These are phyloP conservation scores for Anastrepha obliqua DNA, from an alignment of 1,140 invertebrate species.

Conservation along the genomic window DNA sequence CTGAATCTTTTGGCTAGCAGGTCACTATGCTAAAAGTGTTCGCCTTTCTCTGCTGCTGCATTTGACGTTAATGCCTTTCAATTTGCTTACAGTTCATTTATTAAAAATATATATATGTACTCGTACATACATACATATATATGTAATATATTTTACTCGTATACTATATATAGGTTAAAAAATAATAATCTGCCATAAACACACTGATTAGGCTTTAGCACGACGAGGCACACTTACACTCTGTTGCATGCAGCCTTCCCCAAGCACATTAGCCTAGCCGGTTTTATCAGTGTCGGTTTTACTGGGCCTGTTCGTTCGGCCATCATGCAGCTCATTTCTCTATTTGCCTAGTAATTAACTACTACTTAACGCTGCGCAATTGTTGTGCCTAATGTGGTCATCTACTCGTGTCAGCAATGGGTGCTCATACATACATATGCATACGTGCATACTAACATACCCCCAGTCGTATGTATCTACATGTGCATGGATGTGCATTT, in stretches of 20 bases:
- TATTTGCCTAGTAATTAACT: neutral
- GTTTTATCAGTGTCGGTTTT: neutral
- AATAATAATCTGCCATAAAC: neutral
- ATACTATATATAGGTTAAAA: no score
- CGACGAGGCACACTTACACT: slow-evolving; percentile 11
- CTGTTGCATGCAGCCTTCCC: neutral
- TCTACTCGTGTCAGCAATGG: neutral
- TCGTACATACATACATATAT: neutral
- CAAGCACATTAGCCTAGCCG: no score
- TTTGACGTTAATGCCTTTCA: neutral
- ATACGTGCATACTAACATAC: neutral
- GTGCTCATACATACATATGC: neutral
- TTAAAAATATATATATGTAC: neutral
- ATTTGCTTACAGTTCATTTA: neutral
- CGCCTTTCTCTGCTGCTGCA: neutral
- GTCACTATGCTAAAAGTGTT: neutral
- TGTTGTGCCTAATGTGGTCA: neutral
- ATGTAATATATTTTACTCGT: neutral
- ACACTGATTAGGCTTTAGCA: slow-evolving; percentile 28
- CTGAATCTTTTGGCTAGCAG: neutral
- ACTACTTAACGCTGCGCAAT: neutral
- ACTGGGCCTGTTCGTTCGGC: neutral
- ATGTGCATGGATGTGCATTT: neutral
- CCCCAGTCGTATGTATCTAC: neutral
- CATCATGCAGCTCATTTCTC: neutral